Base-by-base conservation (phyloP, 2,888 invertebrate species). In the Parnassius smintheus region DNA sequence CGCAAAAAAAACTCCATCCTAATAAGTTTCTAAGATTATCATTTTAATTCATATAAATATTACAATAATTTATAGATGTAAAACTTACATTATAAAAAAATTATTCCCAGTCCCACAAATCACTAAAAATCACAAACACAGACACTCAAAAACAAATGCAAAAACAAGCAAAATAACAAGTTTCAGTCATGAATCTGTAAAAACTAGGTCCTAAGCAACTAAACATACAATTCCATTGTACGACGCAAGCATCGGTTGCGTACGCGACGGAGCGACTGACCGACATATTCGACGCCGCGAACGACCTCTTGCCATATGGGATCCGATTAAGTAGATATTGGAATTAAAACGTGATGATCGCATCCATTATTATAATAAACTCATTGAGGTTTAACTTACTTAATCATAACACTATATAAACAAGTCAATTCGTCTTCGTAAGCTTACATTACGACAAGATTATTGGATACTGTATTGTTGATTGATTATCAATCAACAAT, bases 221-320 rank as follows among this genome's bases (percentile, higher is more conserved):
- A 59, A 59, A 59, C 41, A 66, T 67, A 62, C 57, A 57, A 67
- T 57, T 57, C 42, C 51, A 66, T 65, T 66, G 70, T 66, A 71
- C 82, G 83, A 72, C 83, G 83, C 86, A 81, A 71, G 82, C 86
- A 83, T 72, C 80, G 76, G 76, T 75, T 77, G 75, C 82, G 77
- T 81, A 76, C 80, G 82, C 88, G 80, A 69, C 79, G 80, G 67
- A 75, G 67, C 78, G 77, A 88, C 88, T 88, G 86, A 74, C 81
- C 78, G 78, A 80, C 82, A 75, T 83, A 86, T 83, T 81, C 68
- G 74, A 76, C 76, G 72, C 71, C 72, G 71, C 73, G 71, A 72
- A 71, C 68, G 71, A 61, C 65, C 59, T 56, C 62, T 62, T 65
- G 62, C 68, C 69, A 74, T 68, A 66, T 69, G 71, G 68, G 71